Percentiles rank a stretch among this genome's conserved stretches.
Conservation (phyloP, 1,140 invertebrate genomes). For the Orchestia grillus region DNA sequence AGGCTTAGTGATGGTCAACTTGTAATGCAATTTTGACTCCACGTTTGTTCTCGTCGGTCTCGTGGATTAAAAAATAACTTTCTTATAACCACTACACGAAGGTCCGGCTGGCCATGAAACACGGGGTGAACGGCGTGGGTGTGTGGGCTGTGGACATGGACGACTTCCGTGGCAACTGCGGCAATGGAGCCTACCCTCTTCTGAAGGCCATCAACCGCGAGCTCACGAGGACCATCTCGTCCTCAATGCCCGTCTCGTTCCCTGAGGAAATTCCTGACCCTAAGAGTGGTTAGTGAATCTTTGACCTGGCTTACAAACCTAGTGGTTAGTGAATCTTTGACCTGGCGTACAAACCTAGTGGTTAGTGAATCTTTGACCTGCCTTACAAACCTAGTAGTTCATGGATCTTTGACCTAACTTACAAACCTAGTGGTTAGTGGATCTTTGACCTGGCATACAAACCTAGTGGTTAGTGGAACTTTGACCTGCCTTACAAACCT, state of each 20-base stretch:
- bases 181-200: neutral
- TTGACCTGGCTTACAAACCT: neutral
- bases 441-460: neutral
- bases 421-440: neutral
- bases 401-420: no score
- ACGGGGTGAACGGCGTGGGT: neutral
- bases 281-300: neutral
- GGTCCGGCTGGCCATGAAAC: neutral
- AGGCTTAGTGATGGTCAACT: no score
- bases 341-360: no score
- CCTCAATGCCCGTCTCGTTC: neutral
- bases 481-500: no score
- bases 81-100: constrained; percentile 57
- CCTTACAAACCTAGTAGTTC: no score
- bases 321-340: no score
- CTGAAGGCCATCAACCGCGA: neutral
- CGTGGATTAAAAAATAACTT: neutral
- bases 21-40: neutral
- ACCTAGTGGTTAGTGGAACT: no score
- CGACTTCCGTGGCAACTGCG: constrained; percentile 6
- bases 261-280: neutral
- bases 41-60: neutral
- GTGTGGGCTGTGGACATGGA: constrained; percentile 30
- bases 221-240: neutral
- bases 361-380: neutral